A percentile compares a stretch with the other conserved stretches of the same genome.
Conservation (phyloP, 30 jellyfish, hydroid and myxozoan genomes). For the Aurelia coerulea region DNA sequence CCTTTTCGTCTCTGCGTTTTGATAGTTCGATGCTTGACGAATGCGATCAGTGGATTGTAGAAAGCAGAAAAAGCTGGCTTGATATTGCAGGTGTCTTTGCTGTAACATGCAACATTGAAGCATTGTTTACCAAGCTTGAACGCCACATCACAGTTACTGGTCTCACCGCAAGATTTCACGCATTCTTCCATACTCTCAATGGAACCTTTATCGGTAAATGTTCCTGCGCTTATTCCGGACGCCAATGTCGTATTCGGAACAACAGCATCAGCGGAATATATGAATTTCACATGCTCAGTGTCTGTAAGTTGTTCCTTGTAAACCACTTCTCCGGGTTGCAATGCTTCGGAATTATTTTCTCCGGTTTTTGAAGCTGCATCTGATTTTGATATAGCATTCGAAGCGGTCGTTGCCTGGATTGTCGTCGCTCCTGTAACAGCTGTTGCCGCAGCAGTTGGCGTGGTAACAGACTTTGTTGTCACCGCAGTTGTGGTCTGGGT, state of each 20-base stretch:
- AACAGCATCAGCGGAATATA: constrained; percentile 62
- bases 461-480: neutral
- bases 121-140: constrained; percentile 97
- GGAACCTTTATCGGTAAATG: constrained; percentile 87
- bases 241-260: constrained; percentile 75
- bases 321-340: constrained; percentile 81
- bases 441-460: constrained; percentile 7
- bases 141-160: constrained; percentile 86
- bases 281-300: constrained; percentile 68
- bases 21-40: constrained; percentile 80
- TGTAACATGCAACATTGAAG: constrained; percentile 83
- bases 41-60: constrained; percentile 85
- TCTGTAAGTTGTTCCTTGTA: constrained; percentile 88
- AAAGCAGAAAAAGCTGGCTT: constrained; percentile 91
- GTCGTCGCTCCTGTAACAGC: constrained; percentile 15
- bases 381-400: constrained; percentile 32
- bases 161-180: constrained; percentile 83
- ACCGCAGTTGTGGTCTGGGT: constrained; percentile 17
- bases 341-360: constrained; percentile 10
- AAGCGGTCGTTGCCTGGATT: constrained; percentile 34
- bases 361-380: constrained; percentile 22
- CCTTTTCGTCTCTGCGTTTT: constrained; percentile 68
- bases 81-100: constrained; percentile 74
- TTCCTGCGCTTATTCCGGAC: constrained; percentile 91
- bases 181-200: constrained; percentile 88